Evolutionary conservation across 2,113 vertebrate species (phyloP).

Genomic region (Carlito syrichta): DNA sequence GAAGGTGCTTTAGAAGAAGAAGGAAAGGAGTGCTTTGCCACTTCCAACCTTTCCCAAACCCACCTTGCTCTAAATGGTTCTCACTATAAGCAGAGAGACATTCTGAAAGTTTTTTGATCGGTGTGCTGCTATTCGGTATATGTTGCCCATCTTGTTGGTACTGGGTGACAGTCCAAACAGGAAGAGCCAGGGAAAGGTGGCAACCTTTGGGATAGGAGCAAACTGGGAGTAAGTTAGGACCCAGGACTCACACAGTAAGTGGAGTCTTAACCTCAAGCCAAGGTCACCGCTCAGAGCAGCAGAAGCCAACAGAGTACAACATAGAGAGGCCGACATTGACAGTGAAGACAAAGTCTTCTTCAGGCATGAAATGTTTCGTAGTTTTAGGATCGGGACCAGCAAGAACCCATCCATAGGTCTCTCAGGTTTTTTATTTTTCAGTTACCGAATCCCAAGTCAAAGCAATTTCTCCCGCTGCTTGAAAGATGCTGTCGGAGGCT

Average conservation of each 20-base stretch:
- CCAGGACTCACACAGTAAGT: neutral
- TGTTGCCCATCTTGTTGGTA: neutral
- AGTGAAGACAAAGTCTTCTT: neutral
- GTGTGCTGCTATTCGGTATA: neutral
- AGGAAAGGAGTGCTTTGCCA: neutral
- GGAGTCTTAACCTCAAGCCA: neutral
- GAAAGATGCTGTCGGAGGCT: neutral
- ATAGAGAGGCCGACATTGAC: neutral
- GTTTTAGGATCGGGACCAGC: too few species aligned
- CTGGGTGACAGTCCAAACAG: neutral
- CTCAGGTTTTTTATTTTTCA: neutral
- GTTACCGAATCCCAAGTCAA: neutral
- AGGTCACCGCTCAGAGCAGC: neutral
- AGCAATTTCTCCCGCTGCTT: neutral
- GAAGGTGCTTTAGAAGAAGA: neutral
- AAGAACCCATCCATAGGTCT: neutral
- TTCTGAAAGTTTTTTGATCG: neutral
- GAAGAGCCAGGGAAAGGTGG: neutral
- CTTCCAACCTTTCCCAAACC: neutral
- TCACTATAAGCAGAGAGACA: neutral
- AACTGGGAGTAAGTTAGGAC: neutral
- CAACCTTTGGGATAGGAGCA: neutral
- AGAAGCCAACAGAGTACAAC: neutral
- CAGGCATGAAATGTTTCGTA: neutral
- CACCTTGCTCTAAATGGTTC: neutral